These are phyloP conservation scores for Grallaria varia DNA, from an alignment of 2,113 vertebrate genomes.

Conservation along the genomic window DNA sequence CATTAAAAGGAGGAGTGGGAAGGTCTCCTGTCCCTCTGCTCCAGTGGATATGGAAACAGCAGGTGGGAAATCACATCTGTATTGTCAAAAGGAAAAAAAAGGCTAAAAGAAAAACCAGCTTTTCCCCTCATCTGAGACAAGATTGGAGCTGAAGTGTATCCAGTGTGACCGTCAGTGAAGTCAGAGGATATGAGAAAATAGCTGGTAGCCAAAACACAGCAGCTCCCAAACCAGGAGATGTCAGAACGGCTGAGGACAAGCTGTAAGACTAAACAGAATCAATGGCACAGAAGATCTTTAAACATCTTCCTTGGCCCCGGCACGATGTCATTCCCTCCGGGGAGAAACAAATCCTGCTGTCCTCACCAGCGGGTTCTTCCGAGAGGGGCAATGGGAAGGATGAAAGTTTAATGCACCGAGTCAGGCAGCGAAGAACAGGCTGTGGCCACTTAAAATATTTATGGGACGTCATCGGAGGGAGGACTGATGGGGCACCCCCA, in stretches of 20 bases:
- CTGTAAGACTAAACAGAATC: not conserved
- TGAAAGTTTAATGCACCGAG: not conserved
- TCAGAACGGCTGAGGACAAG: not conserved
- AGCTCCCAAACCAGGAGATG: not conserved
- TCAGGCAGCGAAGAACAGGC: not conserved
- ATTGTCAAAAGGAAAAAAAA: accelerated
- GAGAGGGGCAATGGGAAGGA: not conserved
- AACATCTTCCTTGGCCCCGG: not conserved
- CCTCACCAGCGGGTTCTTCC: not conserved
- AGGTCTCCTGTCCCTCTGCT: not conserved
- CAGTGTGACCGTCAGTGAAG: not conserved
- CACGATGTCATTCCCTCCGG: not conserved
- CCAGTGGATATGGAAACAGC: not conserved
- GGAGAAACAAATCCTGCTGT: not conserved
- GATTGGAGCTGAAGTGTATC: not conserved
- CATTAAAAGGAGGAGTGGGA: not conserved
- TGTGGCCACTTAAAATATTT: not conserved
- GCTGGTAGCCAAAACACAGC: slow-evolving; percentile 5
- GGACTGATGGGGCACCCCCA: not conserved
- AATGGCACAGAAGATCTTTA: not conserved
- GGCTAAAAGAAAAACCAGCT: accelerated
- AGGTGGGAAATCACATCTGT: not conserved
- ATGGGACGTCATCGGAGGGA: not conserved
- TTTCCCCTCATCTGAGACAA: not conserved
- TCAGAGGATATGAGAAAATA: not conserved